A percentile compares a stretch with the other conserved stretches of the same genome.
Evolutionary conservation across 2,113 vertebrate genomes (phyloP).

Genomic region (Saguinus midas): DNA sequence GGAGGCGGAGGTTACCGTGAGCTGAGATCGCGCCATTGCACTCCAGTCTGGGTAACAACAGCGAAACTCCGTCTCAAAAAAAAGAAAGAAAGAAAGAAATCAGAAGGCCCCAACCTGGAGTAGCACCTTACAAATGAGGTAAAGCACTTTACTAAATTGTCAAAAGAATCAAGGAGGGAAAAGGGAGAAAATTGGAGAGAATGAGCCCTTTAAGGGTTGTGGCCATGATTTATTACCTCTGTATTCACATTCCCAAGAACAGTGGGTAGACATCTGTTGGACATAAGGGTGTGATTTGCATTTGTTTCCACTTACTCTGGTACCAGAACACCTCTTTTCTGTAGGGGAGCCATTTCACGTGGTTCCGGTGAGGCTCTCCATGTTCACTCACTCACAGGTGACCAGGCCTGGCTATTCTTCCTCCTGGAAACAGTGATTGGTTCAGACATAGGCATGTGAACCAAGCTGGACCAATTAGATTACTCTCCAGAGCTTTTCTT

Average conservation of each 20-base stretch:
- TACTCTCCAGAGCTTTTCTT: background rate
- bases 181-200: background rate
- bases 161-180: background rate
- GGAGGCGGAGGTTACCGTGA: too few relatives aligned
- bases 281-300: background rate
- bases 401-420: background rate
- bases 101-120: background rate
- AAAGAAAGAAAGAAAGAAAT: too few relatives aligned
- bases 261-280: background rate
- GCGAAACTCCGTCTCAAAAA: too few relatives aligned
- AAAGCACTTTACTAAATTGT: background rate
- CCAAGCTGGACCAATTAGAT: background rate
- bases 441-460: background rate
- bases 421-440: background rate
- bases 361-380: background rate
- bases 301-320: background rate
- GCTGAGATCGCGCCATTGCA: too few relatives aligned
- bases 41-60: too few relatives aligned
- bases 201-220: background rate
- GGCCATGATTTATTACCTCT: background rate
- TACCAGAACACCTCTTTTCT: background rate
- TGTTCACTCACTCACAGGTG: background rate
- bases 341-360: background rate
- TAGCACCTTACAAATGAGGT: conserved; percentile 13
- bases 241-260: background rate